Evolutionary conservation across 2,797 vertebrate genomes (phyloP).

Genomic region (Tenualosa thibaudeaui): DNA sequence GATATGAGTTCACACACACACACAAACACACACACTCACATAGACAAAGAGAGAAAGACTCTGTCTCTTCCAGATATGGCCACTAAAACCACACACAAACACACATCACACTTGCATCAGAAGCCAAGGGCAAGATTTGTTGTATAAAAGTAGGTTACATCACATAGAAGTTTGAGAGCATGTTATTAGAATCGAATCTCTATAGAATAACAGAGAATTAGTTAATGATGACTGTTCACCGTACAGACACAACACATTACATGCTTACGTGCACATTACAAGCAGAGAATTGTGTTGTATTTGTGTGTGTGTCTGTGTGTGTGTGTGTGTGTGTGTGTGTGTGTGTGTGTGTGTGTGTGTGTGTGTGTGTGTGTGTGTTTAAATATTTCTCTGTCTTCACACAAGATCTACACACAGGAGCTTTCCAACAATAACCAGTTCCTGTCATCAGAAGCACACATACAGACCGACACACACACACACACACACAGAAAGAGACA

Average conservation of each 20-base stretch:
- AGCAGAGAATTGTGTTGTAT: background rate
- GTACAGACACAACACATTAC: background rate
- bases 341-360: background rate
- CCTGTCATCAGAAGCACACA: slow-evolving; percentile 12
- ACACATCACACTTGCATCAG: background rate
- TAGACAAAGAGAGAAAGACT: background rate
- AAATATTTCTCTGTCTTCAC: background rate
- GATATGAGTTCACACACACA: background rate
- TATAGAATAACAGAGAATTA: background rate
- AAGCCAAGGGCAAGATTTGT: background rate
- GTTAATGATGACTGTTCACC: background rate
- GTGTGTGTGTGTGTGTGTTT: background rate
- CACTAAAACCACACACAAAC: background rate
- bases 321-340: background rate
- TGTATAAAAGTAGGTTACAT: background rate
- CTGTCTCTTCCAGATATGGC: background rate
- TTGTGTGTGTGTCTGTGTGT: background rate
- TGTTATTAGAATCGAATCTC: background rate
- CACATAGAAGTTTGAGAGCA: background rate
- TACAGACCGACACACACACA: background rate
- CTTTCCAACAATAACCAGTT: background rate
- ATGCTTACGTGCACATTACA: no score
- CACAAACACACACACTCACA: background rate
- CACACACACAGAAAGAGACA: background rate
- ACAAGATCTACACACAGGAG: background rate